A percentile compares a stretch with the other conserved stretches of the same genome.
phyloP scores from a whole-genome alignment of 2,888 invertebrate genomes.

The Phlogophora meticulosa region DNA sequence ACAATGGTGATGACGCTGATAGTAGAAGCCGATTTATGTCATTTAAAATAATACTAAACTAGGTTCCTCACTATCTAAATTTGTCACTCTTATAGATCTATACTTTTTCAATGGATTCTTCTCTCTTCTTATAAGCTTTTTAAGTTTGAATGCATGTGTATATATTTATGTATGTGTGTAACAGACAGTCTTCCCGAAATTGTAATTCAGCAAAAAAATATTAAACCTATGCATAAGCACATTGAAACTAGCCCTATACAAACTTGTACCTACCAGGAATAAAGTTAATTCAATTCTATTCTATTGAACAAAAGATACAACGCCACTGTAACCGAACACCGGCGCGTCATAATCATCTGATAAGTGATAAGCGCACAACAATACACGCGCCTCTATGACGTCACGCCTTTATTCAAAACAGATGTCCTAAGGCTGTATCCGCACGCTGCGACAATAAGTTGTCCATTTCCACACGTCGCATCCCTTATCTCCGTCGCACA shows the following conservation, averaged over 20 bases:
- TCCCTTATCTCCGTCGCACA: conserved; percentile 69
- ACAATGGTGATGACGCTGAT: no score
- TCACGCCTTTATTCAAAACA: conserved; percentile 53
- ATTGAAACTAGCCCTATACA: conserved; percentile 21
- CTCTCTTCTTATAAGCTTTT: background rate
- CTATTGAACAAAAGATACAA: conserved; percentile 23
- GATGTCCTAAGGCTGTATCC: conserved; percentile 51
- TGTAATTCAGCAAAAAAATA: background rate
- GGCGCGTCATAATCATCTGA: conserved; percentile 52
- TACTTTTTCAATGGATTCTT: background rate
- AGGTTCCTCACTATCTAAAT: no score
- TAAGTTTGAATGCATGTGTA: background rate
- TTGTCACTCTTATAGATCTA: background rate
- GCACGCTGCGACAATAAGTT: conserved; percentile 59
- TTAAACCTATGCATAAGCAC: background rate
- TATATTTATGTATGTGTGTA: background rate
- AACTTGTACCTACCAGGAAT: conserved; percentile 13
- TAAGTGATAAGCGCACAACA: conserved; percentile 57
- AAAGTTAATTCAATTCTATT: conserved; percentile 36
- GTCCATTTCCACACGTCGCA: conserved; percentile 66
- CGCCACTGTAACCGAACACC: conserved; percentile 37
- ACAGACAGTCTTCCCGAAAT: background rate
- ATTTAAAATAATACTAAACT: no score
- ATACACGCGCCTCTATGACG: conserved; percentile 52
- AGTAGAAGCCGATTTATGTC: no score